Percentiles rank a stretch among this genome's conserved stretches.
phyloP scores from a whole-genome alignment of 2,113 vertebrate genomes.

The Potamarius usumacintae region DNA sequence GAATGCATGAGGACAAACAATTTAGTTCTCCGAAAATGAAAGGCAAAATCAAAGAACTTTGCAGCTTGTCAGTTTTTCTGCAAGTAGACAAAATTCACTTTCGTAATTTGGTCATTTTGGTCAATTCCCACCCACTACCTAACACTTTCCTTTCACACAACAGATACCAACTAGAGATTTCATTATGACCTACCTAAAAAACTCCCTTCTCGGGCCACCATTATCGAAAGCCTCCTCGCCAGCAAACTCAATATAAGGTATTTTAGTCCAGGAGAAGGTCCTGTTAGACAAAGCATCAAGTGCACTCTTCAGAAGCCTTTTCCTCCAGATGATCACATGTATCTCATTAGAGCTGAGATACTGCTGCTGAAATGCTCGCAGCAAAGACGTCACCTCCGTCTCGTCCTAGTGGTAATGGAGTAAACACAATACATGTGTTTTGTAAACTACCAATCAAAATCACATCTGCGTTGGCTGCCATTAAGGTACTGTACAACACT shows the following conservation, averaged over 20 bases:
- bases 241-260: conserved; percentile 56
- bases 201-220: conserved; percentile 58
- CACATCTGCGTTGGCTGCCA: not conserved
- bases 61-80: not conserved
- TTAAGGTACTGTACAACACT: not conserved
- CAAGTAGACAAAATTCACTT: not conserved
- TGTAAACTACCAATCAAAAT: not conserved
- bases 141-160: not conserved
- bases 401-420: conserved; percentile 33
- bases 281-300: conserved; percentile 24
- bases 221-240: conserved; percentile 52
- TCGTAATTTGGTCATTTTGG: not conserved
- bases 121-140: not conserved
- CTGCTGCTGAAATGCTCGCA: conserved; percentile 40
- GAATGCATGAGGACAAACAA: not conserved
- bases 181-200: conserved; percentile 66
- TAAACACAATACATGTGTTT: not conserved
- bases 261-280: conserved; percentile 61
- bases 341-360: conserved; percentile 22
- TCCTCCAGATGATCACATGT: conserved; percentile 25
- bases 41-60: not conserved
- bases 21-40: not conserved
- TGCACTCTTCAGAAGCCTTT: conserved; percentile 27
- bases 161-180: not conserved
- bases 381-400: conserved; percentile 33